Percentiles rank a stretch among this genome's conserved stretches.
Evolutionary conservation across 2,113 vertebrate species (phyloP).

Genomic region (Oncorhynchus gorbuscha): DNA sequence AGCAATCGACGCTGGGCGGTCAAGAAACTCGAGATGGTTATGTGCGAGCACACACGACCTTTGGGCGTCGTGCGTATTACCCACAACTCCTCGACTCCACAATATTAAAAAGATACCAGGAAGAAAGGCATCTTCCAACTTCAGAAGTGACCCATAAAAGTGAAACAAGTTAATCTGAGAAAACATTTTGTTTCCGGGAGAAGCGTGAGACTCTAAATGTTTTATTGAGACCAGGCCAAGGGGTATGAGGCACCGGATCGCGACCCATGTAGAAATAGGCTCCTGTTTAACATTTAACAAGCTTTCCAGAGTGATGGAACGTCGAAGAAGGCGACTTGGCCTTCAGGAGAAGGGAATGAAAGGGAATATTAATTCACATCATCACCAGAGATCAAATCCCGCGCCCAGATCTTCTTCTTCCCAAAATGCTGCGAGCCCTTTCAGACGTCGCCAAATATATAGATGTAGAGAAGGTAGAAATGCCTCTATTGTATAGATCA

Average conservation of each 20-base stretch:
- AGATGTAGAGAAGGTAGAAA: no score
- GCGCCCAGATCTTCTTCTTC: slow-evolving; percentile 32
- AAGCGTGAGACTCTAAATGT: neutral
- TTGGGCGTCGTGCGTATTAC: neutral
- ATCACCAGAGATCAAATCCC: slow-evolving; percentile 53
- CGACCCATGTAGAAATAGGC: slow-evolving; percentile 70
- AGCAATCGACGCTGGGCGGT: neutral
- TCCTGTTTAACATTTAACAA: slow-evolving; percentile 73
- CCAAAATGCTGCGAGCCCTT: no score
- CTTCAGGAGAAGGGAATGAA: slow-evolving; percentile 36
- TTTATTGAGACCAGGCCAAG: slow-evolving; percentile 13
- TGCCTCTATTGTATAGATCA: no score
- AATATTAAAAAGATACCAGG: slow-evolving; percentile 38
- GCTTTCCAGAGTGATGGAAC: slow-evolving; percentile 69
- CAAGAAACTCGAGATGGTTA: neutral
- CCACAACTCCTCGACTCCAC: neutral
- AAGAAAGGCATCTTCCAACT: slow-evolving; percentile 6
- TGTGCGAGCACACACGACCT: slow-evolving; percentile 15
- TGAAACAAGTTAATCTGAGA: neutral
- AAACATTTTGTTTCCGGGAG: neutral
- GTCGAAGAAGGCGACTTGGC: slow-evolving; percentile 49
- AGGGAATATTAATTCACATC: slow-evolving; percentile 62
- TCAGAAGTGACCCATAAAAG: slow-evolving; percentile 25
- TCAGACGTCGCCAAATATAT: no score
- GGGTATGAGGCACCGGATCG: slow-evolving; percentile 22